phyloP scores from a whole-genome alignment of 2,113 vertebrate genomes.

The Poicephalus gulielmi region DNA sequence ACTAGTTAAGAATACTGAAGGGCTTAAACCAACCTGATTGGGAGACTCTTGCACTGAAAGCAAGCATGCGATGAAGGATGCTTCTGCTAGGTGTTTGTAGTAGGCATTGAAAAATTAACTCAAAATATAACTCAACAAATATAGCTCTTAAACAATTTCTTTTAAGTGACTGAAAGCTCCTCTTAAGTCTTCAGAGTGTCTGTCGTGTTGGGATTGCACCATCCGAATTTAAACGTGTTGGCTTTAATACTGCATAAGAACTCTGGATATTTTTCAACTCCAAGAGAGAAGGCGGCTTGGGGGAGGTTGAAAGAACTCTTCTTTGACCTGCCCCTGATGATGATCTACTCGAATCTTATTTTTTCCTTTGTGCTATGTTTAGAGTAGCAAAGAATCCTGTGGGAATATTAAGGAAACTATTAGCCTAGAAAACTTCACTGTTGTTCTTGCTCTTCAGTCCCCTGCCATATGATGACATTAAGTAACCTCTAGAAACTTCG shows the following conservation, averaged over 20 bases:
- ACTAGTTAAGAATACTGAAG: background rate
- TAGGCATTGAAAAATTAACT: background rate
- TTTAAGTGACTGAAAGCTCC: background rate
- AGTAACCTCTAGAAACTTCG: background rate
- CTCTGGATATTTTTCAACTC: background rate
- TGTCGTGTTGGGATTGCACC: background rate
- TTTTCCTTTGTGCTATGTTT: slow-evolving; percentile 56
- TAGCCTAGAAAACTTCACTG: slow-evolving; percentile 58
- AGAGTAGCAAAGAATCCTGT: slow-evolving; percentile 35
- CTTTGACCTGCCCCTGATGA: slow-evolving; percentile 24
- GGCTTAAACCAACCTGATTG: background rate
- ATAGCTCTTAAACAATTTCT: background rate
- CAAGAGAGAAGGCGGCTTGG: background rate
- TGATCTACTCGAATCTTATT: slow-evolving; percentile 14
- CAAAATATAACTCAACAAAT: background rate
- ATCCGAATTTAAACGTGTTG: background rate
- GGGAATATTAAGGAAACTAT: slow-evolving; percentile 64
- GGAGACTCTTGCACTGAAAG: background rate
- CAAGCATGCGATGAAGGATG: background rate
- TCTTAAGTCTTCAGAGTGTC: background rate
- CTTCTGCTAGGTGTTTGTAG: background rate
- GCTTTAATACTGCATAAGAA: background rate
- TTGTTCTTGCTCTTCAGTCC: slow-evolving; percentile 21
- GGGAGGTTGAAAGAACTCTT: background rate
- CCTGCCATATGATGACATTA: background rate